Evolutionary conservation across 2,888 invertebrate species (phyloP).

Genomic region (Elegia similella): DNA sequence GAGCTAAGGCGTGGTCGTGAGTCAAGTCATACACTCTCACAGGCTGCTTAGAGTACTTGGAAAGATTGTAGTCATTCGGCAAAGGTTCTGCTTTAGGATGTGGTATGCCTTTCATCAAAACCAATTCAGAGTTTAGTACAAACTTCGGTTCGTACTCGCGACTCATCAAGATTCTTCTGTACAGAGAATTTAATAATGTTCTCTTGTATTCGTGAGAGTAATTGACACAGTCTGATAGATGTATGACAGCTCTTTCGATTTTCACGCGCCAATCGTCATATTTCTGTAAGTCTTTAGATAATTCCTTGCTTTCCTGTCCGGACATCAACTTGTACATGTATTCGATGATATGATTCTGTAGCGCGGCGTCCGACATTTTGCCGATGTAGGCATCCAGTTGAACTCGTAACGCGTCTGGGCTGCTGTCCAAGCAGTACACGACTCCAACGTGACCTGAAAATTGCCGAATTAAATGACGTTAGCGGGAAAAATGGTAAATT

Average conservation of each 20-base stretch:
- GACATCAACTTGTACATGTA: constrained; percentile 39
- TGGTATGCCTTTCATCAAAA: constrained; percentile 43
- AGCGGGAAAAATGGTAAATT: constrained; percentile 15
- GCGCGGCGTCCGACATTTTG: constrained; percentile 32
- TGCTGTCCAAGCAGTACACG: constrained; percentile 53
- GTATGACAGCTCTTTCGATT: constrained; percentile 32
- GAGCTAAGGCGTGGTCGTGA: constrained; percentile 38
- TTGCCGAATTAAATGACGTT: constrained; percentile 1
- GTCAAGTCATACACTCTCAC: constrained; percentile 40
- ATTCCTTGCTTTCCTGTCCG: constrained; percentile 25
- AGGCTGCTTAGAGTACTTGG: constrained; percentile 42
- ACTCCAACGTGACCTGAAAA: constrained; percentile 47
- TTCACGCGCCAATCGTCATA: constrained; percentile 36
- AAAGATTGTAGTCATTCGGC: constrained; percentile 46
- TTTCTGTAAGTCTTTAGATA: constrained; percentile 30
- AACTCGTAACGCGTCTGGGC: constrained; percentile 44
- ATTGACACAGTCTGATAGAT: constrained; percentile 26
- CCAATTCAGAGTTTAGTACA: constrained; percentile 44
- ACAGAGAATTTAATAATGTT: constrained; percentile 36
- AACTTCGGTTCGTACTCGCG: constrained; percentile 41
- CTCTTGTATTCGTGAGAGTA: constrained; percentile 43
- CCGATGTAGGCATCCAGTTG: constrained; percentile 45
- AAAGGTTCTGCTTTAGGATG: constrained; percentile 31
- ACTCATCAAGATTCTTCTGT: constrained; percentile 38
- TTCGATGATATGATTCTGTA: constrained; percentile 39